A percentile compares a stretch with the other conserved stretches of the same genome.
Evolutionary conservation across 2,888 invertebrate genomes (phyloP).

Genomic region (Agrilus mali): DNA sequence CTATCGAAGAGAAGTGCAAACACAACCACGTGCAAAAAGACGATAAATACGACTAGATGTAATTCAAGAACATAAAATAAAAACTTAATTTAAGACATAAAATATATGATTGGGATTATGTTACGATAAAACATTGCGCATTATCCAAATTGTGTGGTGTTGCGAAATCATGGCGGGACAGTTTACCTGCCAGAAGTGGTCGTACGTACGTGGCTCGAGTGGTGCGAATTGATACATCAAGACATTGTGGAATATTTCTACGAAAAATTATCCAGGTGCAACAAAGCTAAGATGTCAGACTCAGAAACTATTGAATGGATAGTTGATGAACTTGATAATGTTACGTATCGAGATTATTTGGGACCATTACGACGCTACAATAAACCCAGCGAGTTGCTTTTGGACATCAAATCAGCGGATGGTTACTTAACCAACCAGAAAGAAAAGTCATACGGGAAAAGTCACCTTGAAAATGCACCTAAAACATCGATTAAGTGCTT

Average conservation of each 20-base stretch:
- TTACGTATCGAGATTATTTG: slow-evolving; percentile 4
- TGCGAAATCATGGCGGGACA: slow-evolving; percentile 14
- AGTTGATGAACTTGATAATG: no score
- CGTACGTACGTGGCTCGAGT: slow-evolving; percentile 8
- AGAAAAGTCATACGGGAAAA: not conserved
- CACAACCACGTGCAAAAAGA: no score
- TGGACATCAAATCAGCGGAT: slow-evolving; percentile 6
- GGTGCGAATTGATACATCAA: slow-evolving; percentile 5
- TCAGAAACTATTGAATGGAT: no score
- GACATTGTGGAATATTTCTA: no score
- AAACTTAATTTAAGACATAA: no score
- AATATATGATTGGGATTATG: no score
- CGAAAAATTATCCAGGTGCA: no score
- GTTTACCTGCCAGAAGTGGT: slow-evolving; percentile 3
- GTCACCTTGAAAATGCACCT: not conserved
- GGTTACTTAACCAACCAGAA: not conserved
- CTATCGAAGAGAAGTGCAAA: no score
- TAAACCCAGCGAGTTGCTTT: slow-evolving; percentile 7
- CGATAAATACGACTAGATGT: no score
- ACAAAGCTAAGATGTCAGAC: no score
- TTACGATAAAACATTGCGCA: slow-evolving; percentile 9
- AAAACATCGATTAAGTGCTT: no score
- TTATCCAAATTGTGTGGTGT: slow-evolving; percentile 13
- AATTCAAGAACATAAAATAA: no score
- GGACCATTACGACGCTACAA: slow-evolving; percentile 10